Conservation (phyloP, 2,113 vertebrate genomes). For the Gallinago paraguaiae region DNA sequence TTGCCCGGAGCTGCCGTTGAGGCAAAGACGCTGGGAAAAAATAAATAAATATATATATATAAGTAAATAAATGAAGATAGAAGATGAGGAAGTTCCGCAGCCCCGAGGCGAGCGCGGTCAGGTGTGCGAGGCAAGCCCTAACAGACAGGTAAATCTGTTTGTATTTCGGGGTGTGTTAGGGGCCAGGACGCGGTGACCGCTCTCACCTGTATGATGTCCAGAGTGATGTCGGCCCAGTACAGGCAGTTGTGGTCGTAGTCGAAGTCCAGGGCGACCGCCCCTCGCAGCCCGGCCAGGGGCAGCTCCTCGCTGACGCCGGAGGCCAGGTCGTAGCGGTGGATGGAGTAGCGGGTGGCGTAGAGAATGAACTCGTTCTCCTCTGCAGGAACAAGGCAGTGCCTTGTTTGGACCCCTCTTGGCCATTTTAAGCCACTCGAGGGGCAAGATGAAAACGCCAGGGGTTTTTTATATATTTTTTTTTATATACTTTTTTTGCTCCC, state of each 20-base stretch:
- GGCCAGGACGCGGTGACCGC: neutral
- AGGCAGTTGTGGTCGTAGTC: conserved; percentile 94
- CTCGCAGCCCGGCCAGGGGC: conserved; percentile 86
- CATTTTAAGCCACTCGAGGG: rapidly evolving
- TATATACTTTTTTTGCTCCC: neutral
- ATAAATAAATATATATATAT: neutral
- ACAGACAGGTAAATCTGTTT: neutral
- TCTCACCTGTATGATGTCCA: conserved; percentile 89
- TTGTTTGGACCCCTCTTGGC: neutral
- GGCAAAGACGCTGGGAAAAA: conserved; percentile 85
- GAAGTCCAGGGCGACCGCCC: conserved; percentile 93
- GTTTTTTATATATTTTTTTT: too few relatives aligned
- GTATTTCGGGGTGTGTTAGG: neutral
- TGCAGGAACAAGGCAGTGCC: conserved; percentile 55
- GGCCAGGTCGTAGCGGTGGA: conserved; percentile 93
- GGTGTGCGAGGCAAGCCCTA: neutral
- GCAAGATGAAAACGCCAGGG: neutral
- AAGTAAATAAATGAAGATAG: neutral
- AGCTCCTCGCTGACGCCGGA: conserved; percentile 87
- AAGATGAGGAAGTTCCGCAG: neutral
- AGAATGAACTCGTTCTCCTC: conserved; percentile 98
- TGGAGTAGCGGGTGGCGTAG: conserved; percentile 90
- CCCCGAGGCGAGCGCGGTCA: neutral
- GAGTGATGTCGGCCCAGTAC: conserved; percentile 95
- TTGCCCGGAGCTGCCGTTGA: conserved; percentile 93